Conservation (phyloP, 2,113 vertebrate species). For the Corythaixoides concolor region DNA sequence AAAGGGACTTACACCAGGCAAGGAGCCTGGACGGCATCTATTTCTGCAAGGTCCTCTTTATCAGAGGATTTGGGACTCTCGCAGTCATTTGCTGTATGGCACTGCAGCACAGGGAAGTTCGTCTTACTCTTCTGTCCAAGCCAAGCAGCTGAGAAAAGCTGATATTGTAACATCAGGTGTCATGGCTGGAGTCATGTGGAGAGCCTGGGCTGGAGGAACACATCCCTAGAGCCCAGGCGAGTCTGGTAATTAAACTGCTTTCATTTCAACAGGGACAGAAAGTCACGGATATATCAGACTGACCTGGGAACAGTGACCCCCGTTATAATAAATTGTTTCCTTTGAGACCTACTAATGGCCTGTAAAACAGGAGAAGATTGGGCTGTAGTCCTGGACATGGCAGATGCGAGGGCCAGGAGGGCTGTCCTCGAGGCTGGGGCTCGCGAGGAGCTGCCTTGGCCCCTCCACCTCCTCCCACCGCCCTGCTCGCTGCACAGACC, state of each 20-base stretch:
- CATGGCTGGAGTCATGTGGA: rapidly evolving
- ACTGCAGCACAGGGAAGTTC: not conserved
- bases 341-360: not conserved
- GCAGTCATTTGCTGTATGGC: not conserved
- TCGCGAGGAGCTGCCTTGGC: not conserved
- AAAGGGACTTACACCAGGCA: not conserved
- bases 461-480: not conserved
- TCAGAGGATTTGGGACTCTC: not conserved
- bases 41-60: not conserved
- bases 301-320: not conserved
- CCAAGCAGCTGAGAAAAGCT: not conserved
- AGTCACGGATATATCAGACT: not conserved
- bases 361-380: not conserved
- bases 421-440: not conserved
- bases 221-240: not conserved
- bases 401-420: not conserved
- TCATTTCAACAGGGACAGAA: not conserved
- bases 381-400: not conserved
- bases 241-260: not conserved
- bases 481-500: not conserved
- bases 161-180: not conserved
- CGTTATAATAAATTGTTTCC: not conserved
- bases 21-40: not conserved
- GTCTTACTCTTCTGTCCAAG: not conserved
- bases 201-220: not conserved